Evolutionary conservation across 2,888 invertebrate genomes (phyloP).

Genomic region (Acleris holmiana): DNA sequence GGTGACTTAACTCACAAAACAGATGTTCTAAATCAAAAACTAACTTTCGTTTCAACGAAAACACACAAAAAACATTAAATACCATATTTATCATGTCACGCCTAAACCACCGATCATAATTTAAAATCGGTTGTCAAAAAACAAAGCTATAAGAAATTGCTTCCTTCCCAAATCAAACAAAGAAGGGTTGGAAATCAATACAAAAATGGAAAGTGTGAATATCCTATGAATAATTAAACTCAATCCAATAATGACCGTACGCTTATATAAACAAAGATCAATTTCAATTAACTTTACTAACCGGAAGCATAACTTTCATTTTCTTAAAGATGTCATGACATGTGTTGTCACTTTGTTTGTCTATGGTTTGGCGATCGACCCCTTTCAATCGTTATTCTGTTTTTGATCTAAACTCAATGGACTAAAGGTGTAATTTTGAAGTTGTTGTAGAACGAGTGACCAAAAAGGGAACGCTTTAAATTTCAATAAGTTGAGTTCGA

Average conservation of each 20-base stretch:
- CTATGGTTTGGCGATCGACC: slow-evolving; percentile 18
- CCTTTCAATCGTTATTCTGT: slow-evolving; percentile 38
- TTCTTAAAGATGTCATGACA: slow-evolving; percentile 51
- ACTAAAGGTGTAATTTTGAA: slow-evolving; percentile 41
- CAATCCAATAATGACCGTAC: not conserved
- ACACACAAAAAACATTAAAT: not conserved
- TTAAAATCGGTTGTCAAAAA: slow-evolving; percentile 25
- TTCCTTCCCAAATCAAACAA: slow-evolving; percentile 44
- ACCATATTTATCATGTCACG: slow-evolving; percentile 32
- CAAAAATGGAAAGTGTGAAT: slow-evolving; percentile 45
- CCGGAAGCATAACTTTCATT: slow-evolving; percentile 43
- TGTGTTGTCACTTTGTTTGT: slow-evolving; percentile 48
- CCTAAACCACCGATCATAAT: slow-evolving; percentile 16
- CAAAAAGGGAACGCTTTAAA: slow-evolving; percentile 63
- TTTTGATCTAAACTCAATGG: slow-evolving; percentile 7
- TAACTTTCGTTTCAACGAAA: not conserved
- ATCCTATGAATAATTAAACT: not conserved
- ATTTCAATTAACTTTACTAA: slow-evolving; percentile 12
- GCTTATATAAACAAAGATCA: not conserved
- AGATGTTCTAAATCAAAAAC: not conserved
- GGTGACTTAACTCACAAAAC: not conserved
- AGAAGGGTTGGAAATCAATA: slow-evolving; percentile 43
- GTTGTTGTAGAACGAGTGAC: slow-evolving; percentile 29
- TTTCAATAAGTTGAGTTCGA: slow-evolving; percentile 67
- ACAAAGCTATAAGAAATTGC: slow-evolving; percentile 42